phyloP scores from a whole-genome alignment of 2,113 vertebrate species.

The Platysteira castanea region DNA sequence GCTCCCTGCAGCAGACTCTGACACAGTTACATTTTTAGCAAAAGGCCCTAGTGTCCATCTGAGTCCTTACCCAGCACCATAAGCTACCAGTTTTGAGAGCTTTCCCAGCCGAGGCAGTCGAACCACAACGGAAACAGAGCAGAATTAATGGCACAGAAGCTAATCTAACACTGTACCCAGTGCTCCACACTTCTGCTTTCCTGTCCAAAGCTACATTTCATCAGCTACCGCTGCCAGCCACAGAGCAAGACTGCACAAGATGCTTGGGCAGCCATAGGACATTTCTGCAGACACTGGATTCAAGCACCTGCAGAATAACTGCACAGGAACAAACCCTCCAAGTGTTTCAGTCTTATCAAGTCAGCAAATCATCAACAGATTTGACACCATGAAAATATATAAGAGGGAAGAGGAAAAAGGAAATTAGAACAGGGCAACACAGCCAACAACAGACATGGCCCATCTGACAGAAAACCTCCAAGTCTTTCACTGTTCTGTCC shows the following conservation, averaged over 20 bases:
- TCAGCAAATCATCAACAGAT: not conserved
- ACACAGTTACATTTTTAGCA: not conserved
- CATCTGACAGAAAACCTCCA: not conserved
- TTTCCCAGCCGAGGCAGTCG: not conserved
- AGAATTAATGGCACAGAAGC: not conserved
- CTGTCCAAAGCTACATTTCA: not conserved
- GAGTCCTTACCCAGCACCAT: not conserved
- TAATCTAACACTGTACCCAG: not conserved
- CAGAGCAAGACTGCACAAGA: not conserved
- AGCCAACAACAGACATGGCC: not conserved
- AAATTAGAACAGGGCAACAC: not conserved
- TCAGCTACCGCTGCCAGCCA: not conserved
- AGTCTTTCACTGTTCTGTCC: not conserved
- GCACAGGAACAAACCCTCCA: not conserved
- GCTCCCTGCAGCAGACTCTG: not conserved
- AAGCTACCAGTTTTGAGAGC: not conserved
- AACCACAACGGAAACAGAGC: not conserved
- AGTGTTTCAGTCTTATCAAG: not conserved
- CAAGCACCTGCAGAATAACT: not conserved
- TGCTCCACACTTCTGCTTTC: not conserved
- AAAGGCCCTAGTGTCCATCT: not conserved
- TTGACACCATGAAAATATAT: not conserved
- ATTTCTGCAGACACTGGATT: not conserved
- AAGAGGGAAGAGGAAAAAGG: not conserved
- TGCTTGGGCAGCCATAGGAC: not conserved